Percentiles rank a stretch among this genome's conserved stretches.
phyloP scores from a whole-genome alignment of 2,797 vertebrate genomes.

The Harpagifer antarcticus region DNA sequence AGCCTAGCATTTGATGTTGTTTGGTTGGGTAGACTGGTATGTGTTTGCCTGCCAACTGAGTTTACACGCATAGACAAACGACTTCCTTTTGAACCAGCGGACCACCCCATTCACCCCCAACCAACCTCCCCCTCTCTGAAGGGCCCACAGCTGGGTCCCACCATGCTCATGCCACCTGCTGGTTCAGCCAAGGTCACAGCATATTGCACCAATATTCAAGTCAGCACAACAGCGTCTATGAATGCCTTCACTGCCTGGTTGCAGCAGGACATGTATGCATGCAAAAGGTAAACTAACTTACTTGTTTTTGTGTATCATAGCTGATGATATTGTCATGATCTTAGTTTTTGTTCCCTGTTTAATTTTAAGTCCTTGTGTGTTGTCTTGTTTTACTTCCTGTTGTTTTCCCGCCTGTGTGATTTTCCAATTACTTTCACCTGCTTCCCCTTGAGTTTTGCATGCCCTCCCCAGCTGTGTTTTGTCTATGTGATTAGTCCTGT shows the following conservation, averaged over 20 bases:
- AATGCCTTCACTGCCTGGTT: conserved; percentile 6
- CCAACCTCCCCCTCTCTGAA: conserved; percentile 14
- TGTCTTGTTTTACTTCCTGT: too few species aligned
- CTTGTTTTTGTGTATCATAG: too few species aligned
- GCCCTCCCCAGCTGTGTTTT: too few species aligned
- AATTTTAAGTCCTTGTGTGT: too few species aligned
- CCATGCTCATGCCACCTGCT: conserved; percentile 73
- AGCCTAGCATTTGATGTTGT: conserved; percentile 4
- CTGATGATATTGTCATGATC: too few species aligned
- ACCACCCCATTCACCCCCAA: conserved; percentile 5
- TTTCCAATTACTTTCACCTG: too few species aligned
- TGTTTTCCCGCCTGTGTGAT: too few species aligned
- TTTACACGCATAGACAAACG: conserved; percentile 25
- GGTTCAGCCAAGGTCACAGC: conserved; percentile 57
- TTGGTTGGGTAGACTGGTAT: background rate
- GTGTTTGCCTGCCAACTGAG: background rate
- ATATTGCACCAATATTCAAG: conserved; percentile 29
- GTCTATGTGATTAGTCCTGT: too few species aligned
- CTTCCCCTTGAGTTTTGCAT: too few species aligned
- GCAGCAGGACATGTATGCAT: conserved; percentile 2
- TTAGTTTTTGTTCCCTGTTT: too few species aligned
- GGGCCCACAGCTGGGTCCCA: conserved; percentile 23
- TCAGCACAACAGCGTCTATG: background rate
- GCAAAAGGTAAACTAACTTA: background rate
- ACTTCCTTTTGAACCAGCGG: conserved; percentile 17